Conservation (phyloP, 2,888 invertebrate genomes). For the Mythimna pallens region DNA sequence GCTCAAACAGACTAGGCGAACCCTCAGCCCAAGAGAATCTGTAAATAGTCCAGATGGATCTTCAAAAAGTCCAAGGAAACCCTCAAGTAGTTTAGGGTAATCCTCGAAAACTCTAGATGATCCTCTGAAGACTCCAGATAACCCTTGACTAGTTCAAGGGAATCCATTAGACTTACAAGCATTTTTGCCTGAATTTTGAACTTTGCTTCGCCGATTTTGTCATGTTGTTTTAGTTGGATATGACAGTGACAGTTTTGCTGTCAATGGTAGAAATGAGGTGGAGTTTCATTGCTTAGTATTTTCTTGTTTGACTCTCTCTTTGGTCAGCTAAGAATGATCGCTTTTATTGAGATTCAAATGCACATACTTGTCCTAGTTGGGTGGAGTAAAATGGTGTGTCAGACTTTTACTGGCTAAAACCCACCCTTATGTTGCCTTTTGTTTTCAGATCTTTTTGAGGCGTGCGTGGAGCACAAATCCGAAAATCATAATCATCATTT, state of each 20-base stretch:
- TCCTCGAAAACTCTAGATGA: background rate
- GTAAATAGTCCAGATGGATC: background rate
- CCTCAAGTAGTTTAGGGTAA: too few species aligned
- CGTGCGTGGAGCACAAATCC: too few species aligned
- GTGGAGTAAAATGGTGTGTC: too few species aligned
- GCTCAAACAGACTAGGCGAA: background rate
- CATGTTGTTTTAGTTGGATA: constrained; percentile 23
- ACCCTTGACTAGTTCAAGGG: background rate
- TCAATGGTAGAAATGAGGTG: background rate
- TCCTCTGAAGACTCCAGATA: background rate
- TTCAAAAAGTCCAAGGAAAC: background rate
- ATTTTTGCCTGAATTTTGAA: constrained; percentile 47
- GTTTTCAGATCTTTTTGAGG: too few species aligned
- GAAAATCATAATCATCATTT: too few species aligned
- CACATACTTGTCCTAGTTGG: too few species aligned
- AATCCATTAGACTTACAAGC: constrained; percentile 20
- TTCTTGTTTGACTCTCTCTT: too few species aligned
- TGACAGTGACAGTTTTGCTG: constrained; percentile 20
- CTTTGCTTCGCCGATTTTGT: constrained; percentile 13
- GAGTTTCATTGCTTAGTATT: background rate
- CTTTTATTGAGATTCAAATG: too few species aligned
- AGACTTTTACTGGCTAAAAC: too few species aligned
- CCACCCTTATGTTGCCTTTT: too few species aligned
- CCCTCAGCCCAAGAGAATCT: background rate
- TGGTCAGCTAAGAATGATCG: too few species aligned